Conservation (phyloP, 2,113 vertebrate species). For the Dendrocopos noguchii region DNA sequence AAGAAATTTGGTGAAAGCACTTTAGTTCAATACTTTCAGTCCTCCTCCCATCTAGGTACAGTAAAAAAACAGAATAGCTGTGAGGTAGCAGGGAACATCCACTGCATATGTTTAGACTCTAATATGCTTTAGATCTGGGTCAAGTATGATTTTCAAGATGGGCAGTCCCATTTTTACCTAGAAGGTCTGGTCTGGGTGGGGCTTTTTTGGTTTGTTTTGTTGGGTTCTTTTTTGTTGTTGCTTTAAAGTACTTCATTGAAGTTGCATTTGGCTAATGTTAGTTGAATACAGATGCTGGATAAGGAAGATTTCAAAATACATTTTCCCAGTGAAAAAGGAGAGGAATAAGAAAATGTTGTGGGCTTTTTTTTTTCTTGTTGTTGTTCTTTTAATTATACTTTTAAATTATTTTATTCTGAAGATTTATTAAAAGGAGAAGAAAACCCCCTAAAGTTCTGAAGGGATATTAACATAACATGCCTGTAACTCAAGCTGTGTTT, state of each 20-base stretch:
- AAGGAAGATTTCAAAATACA: neutral
- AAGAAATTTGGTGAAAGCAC: neutral
- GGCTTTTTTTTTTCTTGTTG: neutral
- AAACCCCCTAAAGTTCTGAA: conserved; percentile 86
- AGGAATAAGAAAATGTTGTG: neutral
- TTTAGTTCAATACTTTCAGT: neutral
- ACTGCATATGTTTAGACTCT: neutral
- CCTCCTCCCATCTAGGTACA: neutral
- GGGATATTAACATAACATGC: conserved; percentile 86
- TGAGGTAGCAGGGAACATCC: neutral
- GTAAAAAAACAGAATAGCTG: neutral
- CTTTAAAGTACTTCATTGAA: neutral
- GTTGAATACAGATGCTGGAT: neutral
- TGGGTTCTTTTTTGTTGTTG: neutral
- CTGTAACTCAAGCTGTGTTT: conserved; percentile 92
- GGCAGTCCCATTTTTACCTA: neutral
- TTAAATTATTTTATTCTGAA: conserved; percentile 79
- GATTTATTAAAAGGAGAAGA: conserved; percentile 81
- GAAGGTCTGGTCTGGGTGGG: neutral
- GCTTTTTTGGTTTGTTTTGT: neutral
- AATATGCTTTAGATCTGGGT: neutral
- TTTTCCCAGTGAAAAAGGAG: conserved; percentile 37
- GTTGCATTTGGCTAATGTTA: neutral
- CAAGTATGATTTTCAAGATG: neutral
- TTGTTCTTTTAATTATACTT: conserved; percentile 80